Conservation (phyloP, 2,888 invertebrate species). For the Torymus auratus region DNA sequence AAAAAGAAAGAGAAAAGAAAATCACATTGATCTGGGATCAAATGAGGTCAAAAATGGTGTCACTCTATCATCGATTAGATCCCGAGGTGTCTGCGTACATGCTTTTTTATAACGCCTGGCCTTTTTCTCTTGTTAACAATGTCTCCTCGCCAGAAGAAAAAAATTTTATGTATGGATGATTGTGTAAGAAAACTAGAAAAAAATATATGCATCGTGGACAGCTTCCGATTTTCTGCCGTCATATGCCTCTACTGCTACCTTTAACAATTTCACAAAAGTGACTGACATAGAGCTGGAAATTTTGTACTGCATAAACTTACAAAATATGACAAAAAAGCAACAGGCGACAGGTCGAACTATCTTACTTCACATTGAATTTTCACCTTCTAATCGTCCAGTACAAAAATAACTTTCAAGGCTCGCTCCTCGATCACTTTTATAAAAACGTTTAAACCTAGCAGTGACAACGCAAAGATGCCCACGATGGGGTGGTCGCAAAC, state of each 20-base stretch:
- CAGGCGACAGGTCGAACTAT: neutral
- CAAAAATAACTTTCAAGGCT: conserved; percentile 32
- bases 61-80: conserved; percentile 13
- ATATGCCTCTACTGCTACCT: too few relatives aligned
- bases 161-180: conserved; percentile 12
- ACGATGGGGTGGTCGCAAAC: neutral
- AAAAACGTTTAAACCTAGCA: conserved; percentile 29
- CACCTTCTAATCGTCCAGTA: conserved; percentile 1
- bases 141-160: neutral
- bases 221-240: too few relatives aligned
- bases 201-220: too few relatives aligned
- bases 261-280: too few relatives aligned
- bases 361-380: conserved; percentile 1
- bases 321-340: conserved; percentile 27
- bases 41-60: conserved; percentile 31
- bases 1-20: conserved; percentile 29
- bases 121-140: conserved; percentile 8
- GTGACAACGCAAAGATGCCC: conserved; percentile 3
- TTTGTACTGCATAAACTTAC: neutral
- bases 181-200: neutral
- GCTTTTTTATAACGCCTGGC: conserved; percentile 17
- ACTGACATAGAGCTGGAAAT: too few relatives aligned
- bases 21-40: conserved; percentile 38
- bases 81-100: conserved; percentile 38
- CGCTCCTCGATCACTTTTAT: conserved; percentile 17